phyloP scores from a whole-genome alignment of 1,140 invertebrate species.

The Bombus turneri region DNA sequence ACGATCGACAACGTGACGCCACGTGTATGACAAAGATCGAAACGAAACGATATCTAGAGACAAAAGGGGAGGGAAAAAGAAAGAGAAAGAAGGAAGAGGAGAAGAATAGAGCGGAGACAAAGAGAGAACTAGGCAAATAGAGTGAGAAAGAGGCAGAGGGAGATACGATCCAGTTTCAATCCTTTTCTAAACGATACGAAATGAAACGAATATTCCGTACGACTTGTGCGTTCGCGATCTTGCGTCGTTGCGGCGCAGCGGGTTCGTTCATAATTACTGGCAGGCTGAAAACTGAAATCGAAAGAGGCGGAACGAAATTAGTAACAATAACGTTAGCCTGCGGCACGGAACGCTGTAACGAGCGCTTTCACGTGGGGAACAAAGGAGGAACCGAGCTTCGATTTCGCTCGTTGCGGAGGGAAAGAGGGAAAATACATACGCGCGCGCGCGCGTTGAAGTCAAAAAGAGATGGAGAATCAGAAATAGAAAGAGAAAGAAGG shows the following conservation, averaged over 20 bases:
- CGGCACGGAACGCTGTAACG: slow-evolving; percentile 50
- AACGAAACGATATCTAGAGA: neutral
- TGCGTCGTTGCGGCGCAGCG: no score
- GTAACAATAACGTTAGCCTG: slow-evolving; percentile 58
- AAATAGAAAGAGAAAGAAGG: neutral
- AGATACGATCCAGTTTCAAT: neutral
- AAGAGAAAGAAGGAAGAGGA: neutral
- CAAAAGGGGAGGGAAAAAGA: neutral
- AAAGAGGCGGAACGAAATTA: slow-evolving; percentile 60
- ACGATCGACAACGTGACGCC: slow-evolving; percentile 3
- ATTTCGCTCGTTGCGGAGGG: slow-evolving; percentile 33
- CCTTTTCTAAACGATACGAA: neutral
- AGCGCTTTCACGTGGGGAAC: slow-evolving; percentile 58
- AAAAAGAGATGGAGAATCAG: neutral
- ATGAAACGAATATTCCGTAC: neutral
- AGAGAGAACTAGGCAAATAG: neutral
- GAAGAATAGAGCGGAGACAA: no score
- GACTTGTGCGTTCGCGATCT: neutral
- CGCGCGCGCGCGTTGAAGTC: neutral
- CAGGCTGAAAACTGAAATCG: slow-evolving; percentile 54
- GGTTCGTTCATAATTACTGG: slow-evolving; percentile 33
- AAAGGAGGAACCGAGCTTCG: slow-evolving; percentile 50
- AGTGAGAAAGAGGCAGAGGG: no score
- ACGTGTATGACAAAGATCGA: neutral
- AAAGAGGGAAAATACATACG: neutral